Evolutionary conservation across 1,140 invertebrate genomes (phyloP), one percentile per base, ranked within the genome.

Genomic region (Semibalanus balanoides): DNA sequence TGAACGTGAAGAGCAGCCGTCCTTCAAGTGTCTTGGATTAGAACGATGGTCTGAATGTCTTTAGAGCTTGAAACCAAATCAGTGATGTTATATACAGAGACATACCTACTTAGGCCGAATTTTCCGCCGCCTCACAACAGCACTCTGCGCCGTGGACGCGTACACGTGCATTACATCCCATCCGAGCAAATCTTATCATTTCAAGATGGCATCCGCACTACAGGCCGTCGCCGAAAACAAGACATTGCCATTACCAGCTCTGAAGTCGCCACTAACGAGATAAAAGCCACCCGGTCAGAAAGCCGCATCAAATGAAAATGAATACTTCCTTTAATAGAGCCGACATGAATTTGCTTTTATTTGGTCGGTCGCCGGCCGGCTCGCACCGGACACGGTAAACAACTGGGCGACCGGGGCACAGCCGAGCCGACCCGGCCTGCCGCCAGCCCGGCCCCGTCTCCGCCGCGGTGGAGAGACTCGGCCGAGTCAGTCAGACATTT

Each of bases 271-370:
- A 17, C 51, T 64, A 64, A 64, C 51, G 51, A 64, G 51, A 64
- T 64, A 64, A 64, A 64, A 64, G 51, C 51, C 51, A 17, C 51
- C 11, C 51, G 22, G 51, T 64, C 51, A 14, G 11, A 64, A 1
- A 14, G 14, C 51, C 51, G 11, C 3, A 25, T 64, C 51, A 64
- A 64, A 64, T 64, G 51, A 64, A 64, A 64, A 64, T 64, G 51
- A 64, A 64, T 64, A 64, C 51, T 64, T 64, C 51, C 51, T 64
- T 64, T 64, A 64, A 64, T 64, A 64, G 51, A 25, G 51, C 51
- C 51, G 51, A 64, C 51, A 64, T 64, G 51, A 64, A 64, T 64
- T 64, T 64, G 11, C 51, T 64, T 64, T 64, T 64, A 64, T 64
- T 64, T 64, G 51, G 51, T 17, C 17, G 35, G 35, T 25, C 51